A percentile compares a stretch with the other conserved stretches of the same genome.
These are phyloP conservation scores for Numida meleagris DNA, from an alignment of 2,113 vertebrate genomes.

Conservation along the genomic window DNA sequence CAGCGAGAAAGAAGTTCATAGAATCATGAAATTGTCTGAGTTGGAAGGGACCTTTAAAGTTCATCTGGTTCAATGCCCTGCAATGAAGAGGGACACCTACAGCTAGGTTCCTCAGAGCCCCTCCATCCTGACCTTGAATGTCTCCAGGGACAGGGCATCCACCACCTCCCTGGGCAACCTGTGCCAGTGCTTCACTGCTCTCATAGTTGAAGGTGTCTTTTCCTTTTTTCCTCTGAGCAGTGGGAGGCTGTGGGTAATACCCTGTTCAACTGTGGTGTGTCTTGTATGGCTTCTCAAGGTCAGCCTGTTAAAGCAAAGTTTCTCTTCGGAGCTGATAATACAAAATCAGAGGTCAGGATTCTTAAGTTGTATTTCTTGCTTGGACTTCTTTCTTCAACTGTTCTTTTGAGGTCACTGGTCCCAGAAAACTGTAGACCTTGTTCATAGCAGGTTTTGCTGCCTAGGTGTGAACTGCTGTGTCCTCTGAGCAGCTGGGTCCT, in stretches of 20 bases:
- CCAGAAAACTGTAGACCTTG: neutral
- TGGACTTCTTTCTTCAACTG: neutral
- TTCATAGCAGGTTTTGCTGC: neutral
- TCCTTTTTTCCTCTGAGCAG: neutral
- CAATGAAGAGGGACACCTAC: too few relatives aligned
- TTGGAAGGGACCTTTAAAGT: too few relatives aligned
- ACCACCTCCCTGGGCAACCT: too few relatives aligned
- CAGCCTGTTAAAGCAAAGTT: neutral
- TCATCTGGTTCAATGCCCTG: too few relatives aligned
- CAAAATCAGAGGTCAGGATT: neutral
- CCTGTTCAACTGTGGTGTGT: fast-evolving
- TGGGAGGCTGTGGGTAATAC: neutral
- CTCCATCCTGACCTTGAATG: too few relatives aligned
- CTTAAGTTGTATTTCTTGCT: neutral
- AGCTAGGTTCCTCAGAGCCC: too few relatives aligned
- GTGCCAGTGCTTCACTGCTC: too few relatives aligned
- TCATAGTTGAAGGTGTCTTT: neutral
- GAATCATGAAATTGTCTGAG: too few relatives aligned
- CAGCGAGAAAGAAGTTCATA: neutral
- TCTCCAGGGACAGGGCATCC: too few relatives aligned
- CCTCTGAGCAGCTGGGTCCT: neutral
- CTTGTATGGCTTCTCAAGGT: neutral
- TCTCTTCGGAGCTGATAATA: neutral
- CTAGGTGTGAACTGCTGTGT: fast-evolving
- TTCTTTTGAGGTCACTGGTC: neutral